Conservation (phyloP, 2,888 invertebrate species). For the Adineta ricciae region DNA sequence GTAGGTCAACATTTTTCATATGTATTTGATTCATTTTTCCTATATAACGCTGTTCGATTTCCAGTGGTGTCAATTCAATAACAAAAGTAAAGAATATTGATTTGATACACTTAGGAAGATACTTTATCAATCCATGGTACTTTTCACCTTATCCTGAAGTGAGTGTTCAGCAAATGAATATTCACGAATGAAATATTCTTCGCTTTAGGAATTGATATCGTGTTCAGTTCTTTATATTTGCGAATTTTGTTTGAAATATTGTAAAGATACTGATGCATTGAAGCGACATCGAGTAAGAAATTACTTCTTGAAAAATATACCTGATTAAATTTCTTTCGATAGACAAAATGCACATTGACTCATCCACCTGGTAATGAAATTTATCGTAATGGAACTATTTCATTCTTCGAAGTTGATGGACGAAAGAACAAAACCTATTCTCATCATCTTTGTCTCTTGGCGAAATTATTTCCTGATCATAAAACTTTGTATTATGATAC, state of each 20-base stretch:
- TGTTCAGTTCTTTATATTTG: slow-evolving; percentile 73
- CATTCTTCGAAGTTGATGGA: slow-evolving; percentile 95
- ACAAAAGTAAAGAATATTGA: slow-evolving; percentile 71
- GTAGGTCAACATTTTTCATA: background rate
- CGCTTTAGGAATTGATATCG: slow-evolving; percentile 53
- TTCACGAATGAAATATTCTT: no score
- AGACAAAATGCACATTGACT: slow-evolving; percentile 75
- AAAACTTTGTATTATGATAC: slow-evolving; percentile 97
- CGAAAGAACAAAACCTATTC: slow-evolving; percentile 83
- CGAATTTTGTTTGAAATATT: slow-evolving; percentile 93
- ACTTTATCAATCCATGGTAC: slow-evolving; percentile 96
- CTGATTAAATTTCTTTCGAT: no score
- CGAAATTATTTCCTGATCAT: slow-evolving; percentile 91
- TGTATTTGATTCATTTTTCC: background rate
- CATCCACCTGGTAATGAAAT: slow-evolving; percentile 97
- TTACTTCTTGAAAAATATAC: no score
- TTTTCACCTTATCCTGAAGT: slow-evolving; percentile 73
- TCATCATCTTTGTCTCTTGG: slow-evolving; percentile 84
- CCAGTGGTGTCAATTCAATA: background rate
- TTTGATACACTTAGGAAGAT: slow-evolving; percentile 83
- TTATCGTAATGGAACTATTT: slow-evolving; percentile 82
- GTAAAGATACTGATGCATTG: slow-evolving; percentile 86
- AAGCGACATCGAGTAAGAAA: slow-evolving; percentile 51
- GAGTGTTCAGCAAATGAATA: no score
- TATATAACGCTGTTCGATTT: background rate